Conservation (phyloP, 1,140 invertebrate species). For the Orius laevigatus region DNA sequence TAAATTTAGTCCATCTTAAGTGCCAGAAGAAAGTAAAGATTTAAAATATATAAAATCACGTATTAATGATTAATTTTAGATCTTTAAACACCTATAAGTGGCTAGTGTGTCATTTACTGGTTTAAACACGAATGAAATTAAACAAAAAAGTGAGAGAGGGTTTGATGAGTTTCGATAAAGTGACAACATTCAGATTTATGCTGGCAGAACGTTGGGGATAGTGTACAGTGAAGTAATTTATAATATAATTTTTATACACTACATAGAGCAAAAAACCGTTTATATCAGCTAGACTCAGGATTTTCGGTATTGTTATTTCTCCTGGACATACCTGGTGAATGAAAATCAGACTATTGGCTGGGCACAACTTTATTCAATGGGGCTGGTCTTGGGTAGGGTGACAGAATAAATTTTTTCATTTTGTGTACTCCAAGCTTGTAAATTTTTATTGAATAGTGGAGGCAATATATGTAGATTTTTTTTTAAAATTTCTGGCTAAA, state of each 20-base stretch:
- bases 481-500: too few species aligned
- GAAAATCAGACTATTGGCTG: too few species aligned
- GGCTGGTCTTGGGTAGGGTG: too few species aligned
- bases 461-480: too few species aligned
- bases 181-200: constrained; percentile 72
- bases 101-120: constrained; percentile 63
- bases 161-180: constrained; percentile 52
- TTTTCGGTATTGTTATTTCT: too few species aligned
- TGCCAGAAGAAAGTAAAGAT: constrained; percentile 4
- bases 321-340: too few species aligned
- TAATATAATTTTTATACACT: constrained; percentile 1
- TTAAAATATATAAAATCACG: constrained; percentile 10
- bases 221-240: constrained; percentile 46
- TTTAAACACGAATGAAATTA: constrained; percentile 45
- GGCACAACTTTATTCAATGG: too few species aligned
- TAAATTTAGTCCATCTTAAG: too few species aligned
- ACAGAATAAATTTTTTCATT: too few species aligned
- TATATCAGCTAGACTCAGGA: too few species aligned
- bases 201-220: constrained; percentile 53
- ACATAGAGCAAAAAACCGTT: not conserved
- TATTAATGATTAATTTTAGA: constrained; percentile 31
- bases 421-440: too few species aligned
- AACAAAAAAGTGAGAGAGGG: constrained; percentile 37
- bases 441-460: too few species aligned
- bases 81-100: constrained; percentile 60